phyloP scores from a whole-genome alignment of 2,888 invertebrate genomes.

The Sinopyrophorus schimmeli region DNA sequence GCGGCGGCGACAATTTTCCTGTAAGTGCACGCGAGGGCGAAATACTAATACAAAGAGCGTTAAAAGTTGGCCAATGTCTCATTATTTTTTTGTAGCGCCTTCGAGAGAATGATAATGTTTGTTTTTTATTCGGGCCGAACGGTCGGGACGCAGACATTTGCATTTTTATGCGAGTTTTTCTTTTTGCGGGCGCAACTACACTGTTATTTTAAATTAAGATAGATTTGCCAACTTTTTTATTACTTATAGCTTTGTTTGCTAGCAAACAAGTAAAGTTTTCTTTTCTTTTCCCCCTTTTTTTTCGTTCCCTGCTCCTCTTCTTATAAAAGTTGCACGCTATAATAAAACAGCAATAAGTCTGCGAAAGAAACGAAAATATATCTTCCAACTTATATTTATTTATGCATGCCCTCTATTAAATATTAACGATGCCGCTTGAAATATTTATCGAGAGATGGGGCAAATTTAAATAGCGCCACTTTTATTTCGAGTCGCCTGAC shows the following conservation, averaged over 20 bases:
- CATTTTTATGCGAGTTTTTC: constrained; percentile 51
- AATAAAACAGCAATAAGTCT: constrained; percentile 21
- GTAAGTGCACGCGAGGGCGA: constrained; percentile 40
- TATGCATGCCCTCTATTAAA: too few species aligned
- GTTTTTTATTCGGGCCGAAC: constrained; percentile 46
- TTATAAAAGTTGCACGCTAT: constrained; percentile 12
- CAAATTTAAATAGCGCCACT: too few species aligned
- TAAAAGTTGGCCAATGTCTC: constrained; percentile 49
- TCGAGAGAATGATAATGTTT: constrained; percentile 50
- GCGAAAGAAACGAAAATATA: constrained; percentile 3
- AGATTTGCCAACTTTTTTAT: constrained; percentile 45
- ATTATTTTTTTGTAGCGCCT: constrained; percentile 50
- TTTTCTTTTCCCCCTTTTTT: constrained; percentile 11
- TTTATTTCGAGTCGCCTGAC: too few species aligned
- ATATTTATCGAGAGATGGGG: too few species aligned
- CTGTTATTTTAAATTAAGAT: constrained; percentile 48
- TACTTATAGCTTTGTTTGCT: constrained; percentile 39
- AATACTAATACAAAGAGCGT: constrained; percentile 43
- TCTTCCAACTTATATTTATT: constrained; percentile 18
- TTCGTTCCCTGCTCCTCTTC: constrained; percentile 6
- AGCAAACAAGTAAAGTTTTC: constrained; percentile 29
- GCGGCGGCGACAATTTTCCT: constrained; percentile 44
- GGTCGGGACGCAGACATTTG: constrained; percentile 45
- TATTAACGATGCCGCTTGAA: too few species aligned
- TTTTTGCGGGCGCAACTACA: constrained; percentile 47